Evolutionary conservation across 2,888 invertebrate species (phyloP).

Genomic region (Sesia apiformis): DNA sequence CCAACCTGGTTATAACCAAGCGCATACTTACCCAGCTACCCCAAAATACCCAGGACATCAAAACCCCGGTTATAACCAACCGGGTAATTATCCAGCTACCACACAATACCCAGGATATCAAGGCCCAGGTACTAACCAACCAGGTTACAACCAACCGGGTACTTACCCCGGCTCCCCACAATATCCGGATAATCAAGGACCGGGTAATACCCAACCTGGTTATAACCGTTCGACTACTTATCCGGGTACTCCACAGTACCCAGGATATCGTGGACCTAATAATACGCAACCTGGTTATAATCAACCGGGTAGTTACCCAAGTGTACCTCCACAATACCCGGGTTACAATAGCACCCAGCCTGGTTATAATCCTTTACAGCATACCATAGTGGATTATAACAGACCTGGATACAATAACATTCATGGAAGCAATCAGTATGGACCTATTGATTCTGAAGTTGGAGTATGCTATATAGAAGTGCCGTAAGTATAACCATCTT

Average conservation of each 20-base stretch:
- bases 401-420: conserved; percentile 7
- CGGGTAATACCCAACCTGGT: neutral
- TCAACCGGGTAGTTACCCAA: neutral
- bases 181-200: neutral
- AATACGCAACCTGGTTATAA: neutral
- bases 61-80: neutral
- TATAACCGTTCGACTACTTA: neutral
- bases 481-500: conserved; percentile 68
- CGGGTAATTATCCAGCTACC: neutral
- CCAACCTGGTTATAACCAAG: neutral
- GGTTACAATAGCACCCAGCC: neutral
- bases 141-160: neutral
- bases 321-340: neutral
- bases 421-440: neutral
- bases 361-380: neutral
- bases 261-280: neutral
- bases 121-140: neutral
- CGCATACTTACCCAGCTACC: neutral
- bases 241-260: neutral
- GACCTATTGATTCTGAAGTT: conserved; percentile 16
- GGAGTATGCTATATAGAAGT: conserved; percentile 79
- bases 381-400: neutral
- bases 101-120: neutral
- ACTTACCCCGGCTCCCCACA: neutral
- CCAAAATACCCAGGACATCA: neutral